A percentile compares a stretch with the other conserved stretches of the same genome.
Evolutionary conservation across 2,888 invertebrate genomes (phyloP).

Genomic region (Lasioglossum lativentre): DNA sequence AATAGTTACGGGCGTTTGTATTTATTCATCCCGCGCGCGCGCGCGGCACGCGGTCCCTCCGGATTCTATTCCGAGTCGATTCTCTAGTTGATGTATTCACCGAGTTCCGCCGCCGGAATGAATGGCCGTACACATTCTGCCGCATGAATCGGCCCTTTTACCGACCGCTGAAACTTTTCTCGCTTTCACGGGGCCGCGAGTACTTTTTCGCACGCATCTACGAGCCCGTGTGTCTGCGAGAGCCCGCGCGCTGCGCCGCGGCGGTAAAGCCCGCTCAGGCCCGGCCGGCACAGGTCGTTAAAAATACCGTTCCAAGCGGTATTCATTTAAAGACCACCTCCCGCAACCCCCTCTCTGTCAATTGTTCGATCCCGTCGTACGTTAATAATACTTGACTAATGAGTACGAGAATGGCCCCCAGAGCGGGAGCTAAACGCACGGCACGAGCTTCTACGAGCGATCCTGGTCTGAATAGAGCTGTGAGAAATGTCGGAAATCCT

Average conservation of each 20-base stretch:
- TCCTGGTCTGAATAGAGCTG: constrained; percentile 12
- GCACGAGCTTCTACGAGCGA: not conserved
- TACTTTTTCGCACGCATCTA: constrained; percentile 58
- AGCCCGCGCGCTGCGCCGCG: no score
- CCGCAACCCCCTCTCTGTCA: constrained; percentile 26
- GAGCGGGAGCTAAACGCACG: not conserved
- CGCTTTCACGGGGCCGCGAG: constrained; percentile 50
- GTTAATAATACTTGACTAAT: constrained; percentile 56
- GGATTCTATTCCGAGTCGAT: constrained; percentile 57
- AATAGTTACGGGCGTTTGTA: constrained; percentile 61
- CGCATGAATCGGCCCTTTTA: constrained; percentile 61
- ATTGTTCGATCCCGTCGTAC: constrained; percentile 58
- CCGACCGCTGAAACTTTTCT: constrained; percentile 55
- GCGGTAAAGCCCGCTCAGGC: not conserved
- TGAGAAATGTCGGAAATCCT: not conserved
- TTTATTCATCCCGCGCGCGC: constrained; percentile 60
- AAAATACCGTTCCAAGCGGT: constrained; percentile 55
- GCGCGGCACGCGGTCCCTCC: constrained; percentile 11
- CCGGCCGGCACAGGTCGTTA: constrained; percentile 45
- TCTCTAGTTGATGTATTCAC: constrained; percentile 61
- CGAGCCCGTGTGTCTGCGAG: constrained; percentile 24
- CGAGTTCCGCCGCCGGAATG: constrained; percentile 53
- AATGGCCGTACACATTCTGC: constrained; percentile 61
- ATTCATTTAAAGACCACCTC: constrained; percentile 48
- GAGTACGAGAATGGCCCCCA: constrained; percentile 45